phyloP scores from a whole-genome alignment of 2,797 vertebrate genomes.

The Melanotaenia trifasciata region DNA sequence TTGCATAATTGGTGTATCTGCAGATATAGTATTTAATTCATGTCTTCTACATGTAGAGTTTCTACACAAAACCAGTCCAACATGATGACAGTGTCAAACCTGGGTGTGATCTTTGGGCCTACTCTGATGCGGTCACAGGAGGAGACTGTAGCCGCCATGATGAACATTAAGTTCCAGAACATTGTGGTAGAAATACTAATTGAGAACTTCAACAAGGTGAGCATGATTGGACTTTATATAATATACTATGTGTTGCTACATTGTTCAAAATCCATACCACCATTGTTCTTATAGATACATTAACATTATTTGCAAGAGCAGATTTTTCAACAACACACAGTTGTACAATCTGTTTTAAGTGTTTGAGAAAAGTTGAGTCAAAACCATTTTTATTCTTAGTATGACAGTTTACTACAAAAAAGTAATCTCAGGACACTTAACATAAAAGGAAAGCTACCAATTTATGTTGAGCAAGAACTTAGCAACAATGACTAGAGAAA shows the following conservation, averaged over 20 bases:
- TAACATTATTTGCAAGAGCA: background rate
- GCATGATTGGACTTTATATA: background rate
- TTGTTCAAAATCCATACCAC: background rate
- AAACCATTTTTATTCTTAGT: background rate
- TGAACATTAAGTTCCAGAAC: slow-evolving; percentile 99
- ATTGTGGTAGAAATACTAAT: slow-evolving; percentile 98
- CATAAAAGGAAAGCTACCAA: background rate
- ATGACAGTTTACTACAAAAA: background rate
- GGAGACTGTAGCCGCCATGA: slow-evolving; percentile 98
- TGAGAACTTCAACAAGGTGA: slow-evolving; percentile 88
- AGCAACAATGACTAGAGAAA: background rate
- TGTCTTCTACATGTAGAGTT: slow-evolving; percentile 82
- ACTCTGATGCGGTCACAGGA: slow-evolving; percentile 97
- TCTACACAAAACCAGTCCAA: slow-evolving; percentile 94
- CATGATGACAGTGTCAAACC: slow-evolving; percentile 97
- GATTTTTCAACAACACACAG: background rate
- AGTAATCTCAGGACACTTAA: too few relatives aligned
- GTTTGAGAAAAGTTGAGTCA: too few relatives aligned
- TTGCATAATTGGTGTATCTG: background rate
- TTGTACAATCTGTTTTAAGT: background rate
- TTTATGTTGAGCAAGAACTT: background rate
- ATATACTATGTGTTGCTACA: background rate
- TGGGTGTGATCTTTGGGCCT: slow-evolving; percentile 97
- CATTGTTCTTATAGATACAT: background rate
- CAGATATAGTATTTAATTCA: background rate